Evolutionary conservation across 2,113 vertebrate genomes (phyloP), one percentile per base, ranked within the genome.

Genomic region (Nesogale talazaci): DNA sequence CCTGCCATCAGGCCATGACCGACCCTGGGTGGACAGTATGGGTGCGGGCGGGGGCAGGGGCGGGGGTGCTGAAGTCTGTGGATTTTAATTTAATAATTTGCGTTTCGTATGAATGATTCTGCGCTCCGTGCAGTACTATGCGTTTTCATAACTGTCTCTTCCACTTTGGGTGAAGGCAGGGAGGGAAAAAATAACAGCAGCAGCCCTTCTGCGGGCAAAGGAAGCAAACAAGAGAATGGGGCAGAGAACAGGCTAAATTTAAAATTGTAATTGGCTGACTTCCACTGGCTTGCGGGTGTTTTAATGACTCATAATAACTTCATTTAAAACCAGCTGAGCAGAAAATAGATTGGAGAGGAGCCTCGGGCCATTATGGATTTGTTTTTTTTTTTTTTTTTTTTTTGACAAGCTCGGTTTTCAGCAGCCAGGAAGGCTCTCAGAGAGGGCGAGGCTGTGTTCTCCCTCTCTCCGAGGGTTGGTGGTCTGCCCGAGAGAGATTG

Each of bases 241-340:
- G 95, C 98, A 98, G 98, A 98, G 98, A 99, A 98, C 98, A 99
- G 98, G 99, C 99, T 99, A 99, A 99, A 99, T 99, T 99, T 99
- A 99, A 98, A 99, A 99, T 99, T 98, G 99, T 99, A 99, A 99
- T 99, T 99, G 99, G 99, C 99, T 99, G 98, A 99, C 99, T 99
- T 99, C 99, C 99, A 99, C 99, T 98, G 99, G 99, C 99, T 99
- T 99, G 99, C 99, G 99, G 99, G 99, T 99, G 99, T 99, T 99
- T 99, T 99, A 99, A 99, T 99, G 99, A 99, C 99, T 99, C 99
- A 99, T 99, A 99, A 99, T 99, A 99, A 99, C 99, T 99, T 99
- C 99, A 99, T 99, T 99, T 99, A 99, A 99, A 99, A 99, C 99
- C 99, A 99, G 99, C 99, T 99, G 99, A 99, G 99, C 99, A 99